Conservation (phyloP, 2,888 invertebrate species). For the Phortica magna region DNA sequence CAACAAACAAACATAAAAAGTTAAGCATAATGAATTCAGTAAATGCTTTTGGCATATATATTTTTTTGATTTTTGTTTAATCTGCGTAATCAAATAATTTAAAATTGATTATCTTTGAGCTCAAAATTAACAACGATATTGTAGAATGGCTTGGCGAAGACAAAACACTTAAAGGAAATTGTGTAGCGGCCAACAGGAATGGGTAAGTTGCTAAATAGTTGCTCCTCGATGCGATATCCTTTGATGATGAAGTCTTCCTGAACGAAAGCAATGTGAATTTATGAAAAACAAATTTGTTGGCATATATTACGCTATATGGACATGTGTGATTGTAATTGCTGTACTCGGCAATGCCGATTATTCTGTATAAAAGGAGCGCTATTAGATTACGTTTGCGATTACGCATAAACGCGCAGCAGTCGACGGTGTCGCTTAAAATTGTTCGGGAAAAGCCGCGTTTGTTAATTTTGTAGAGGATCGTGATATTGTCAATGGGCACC, state of each 20-base stretch:
- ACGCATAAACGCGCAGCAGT: conserved; percentile 41
- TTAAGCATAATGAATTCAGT: neutral
- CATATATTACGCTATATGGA: conserved; percentile 40
- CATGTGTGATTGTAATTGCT: conserved; percentile 46
- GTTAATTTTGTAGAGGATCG: neutral
- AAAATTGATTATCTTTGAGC: neutral
- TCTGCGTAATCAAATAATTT: too few species aligned
- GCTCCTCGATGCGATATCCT: neutral
- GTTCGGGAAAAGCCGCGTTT: neutral
- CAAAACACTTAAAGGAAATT: neutral
- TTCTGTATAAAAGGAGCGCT: conserved; percentile 34
- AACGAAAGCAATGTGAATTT: neutral
- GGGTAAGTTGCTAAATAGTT: neutral
- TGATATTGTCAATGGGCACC: neutral
- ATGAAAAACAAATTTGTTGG: neutral
- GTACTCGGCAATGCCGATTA: conserved; percentile 34
- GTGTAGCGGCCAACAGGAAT: neutral
- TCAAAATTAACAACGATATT: neutral
- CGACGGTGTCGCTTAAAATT: conserved; percentile 12
- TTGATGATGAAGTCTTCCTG: neutral
- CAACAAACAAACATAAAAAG: neutral
- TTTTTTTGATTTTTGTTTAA: neutral
- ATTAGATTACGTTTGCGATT: conserved; percentile 41
- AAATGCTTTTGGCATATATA: too few species aligned
- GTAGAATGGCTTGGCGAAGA: neutral